A percentile compares a stretch with the other conserved stretches of the same genome.
These are phyloP conservation scores for Eumerus sabulonum DNA, from an alignment of 2,888 invertebrate genomes.

Conservation along the genomic window DNA sequence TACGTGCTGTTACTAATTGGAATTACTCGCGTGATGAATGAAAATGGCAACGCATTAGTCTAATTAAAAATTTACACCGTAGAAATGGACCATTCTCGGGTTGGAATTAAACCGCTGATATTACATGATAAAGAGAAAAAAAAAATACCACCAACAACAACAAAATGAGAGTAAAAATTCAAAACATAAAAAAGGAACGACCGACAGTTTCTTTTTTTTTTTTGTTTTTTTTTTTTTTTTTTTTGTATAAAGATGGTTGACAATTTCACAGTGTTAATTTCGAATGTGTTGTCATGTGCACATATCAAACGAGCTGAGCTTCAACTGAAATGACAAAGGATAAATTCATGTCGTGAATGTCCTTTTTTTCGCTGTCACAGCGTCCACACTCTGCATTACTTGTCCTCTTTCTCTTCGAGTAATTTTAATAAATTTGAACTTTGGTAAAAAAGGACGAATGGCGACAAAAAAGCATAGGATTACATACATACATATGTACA, in stretches of 20 bases:
- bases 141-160: slow-evolving; percentile 46
- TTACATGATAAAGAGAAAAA: slow-evolving; percentile 34
- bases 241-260: slow-evolving; percentile 52
- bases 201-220: no score
- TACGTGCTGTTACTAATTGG: slow-evolving; percentile 41
- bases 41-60: slow-evolving; percentile 67
- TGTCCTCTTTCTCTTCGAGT: slow-evolving; percentile 30
- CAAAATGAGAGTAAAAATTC: slow-evolving; percentile 13
- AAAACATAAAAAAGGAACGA: slow-evolving; percentile 23
- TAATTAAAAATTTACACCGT: slow-evolving; percentile 69
- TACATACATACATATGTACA: no score
- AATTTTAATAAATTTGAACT: slow-evolving; percentile 62
- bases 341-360: slow-evolving; percentile 68
- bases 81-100: slow-evolving; percentile 59
- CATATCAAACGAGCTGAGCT: slow-evolving; percentile 65
- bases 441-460: slow-evolving; percentile 51
- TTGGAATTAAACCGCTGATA: slow-evolving; percentile 64
- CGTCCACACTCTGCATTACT: slow-evolving; percentile 13
- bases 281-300: slow-evolving; percentile 68
- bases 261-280: slow-evolving; percentile 68
- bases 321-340: slow-evolving; percentile 66
- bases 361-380: slow-evolving; percentile 59
- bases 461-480: slow-evolving; percentile 28
- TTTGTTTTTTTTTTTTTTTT: no score
- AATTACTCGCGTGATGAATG: slow-evolving; percentile 55